phyloP scores from a whole-genome alignment of 2,888 invertebrate genomes.

The Trissolcus japonicus region DNA sequence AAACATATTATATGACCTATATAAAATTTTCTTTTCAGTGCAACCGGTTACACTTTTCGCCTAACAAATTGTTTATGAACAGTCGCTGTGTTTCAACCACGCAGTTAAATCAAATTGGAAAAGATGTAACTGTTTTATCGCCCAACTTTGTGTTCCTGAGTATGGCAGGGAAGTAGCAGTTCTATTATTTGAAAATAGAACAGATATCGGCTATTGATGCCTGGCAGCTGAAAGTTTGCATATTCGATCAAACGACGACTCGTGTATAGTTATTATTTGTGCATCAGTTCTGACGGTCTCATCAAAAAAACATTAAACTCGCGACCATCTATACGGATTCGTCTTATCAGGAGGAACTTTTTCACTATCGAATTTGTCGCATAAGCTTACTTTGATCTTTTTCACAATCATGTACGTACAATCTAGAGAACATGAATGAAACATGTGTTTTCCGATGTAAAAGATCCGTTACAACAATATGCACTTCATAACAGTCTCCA shows the following conservation, averaged over 20 bases:
- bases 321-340: slow-evolving; percentile 1
- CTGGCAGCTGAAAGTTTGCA: slow-evolving; percentile 60
- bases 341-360: not conserved
- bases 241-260: slow-evolving; percentile 60
- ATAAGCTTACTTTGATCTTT: not conserved
- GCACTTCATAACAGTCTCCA: no score
- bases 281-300: slow-evolving; percentile 35
- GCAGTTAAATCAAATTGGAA: slow-evolving; percentile 28
- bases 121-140: slow-evolving; percentile 43
- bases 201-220: slow-evolving; percentile 73
- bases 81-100: slow-evolving; percentile 8
- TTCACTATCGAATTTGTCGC: not conserved
- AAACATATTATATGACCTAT: no score
- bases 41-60: not conserved
- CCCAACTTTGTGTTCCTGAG: slow-evolving; percentile 16
- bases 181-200: slow-evolving; percentile 73
- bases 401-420: no score
- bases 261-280: slow-evolving; percentile 32
- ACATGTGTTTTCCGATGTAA: no score
- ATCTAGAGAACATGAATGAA: no score
- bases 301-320: slow-evolving; percentile 36
- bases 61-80: slow-evolving; percentile 10
- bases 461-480: no score
- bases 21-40: not conserved
- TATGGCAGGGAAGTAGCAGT: slow-evolving; percentile 39